Percentiles rank a stretch among this genome's conserved stretches.
Conservation (phyloP, 2,113 vertebrate species). For the Sterrhoptilus dennistouni region DNA sequence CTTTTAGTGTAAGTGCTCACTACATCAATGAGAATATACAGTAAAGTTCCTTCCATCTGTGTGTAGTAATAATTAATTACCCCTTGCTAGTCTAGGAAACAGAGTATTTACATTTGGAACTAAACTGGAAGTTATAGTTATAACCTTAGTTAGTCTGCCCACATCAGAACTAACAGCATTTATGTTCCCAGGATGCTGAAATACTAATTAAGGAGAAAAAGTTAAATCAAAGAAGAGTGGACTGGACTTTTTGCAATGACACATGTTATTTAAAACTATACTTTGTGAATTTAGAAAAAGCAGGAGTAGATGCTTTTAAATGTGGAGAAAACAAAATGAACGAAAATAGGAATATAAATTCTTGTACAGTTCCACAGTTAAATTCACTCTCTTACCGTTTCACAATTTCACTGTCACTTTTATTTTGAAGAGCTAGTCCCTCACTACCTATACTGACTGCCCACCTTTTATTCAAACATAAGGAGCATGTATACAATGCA, state of each 20-base stretch:
- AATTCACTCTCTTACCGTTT: background rate
- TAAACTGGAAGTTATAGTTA: background rate
- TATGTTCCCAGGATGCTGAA: background rate
- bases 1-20: background rate
- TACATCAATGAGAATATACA: background rate
- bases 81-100: background rate
- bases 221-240: background rate
- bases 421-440: background rate
- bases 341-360: background rate
- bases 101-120: background rate
- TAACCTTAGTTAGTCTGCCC: background rate
- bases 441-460: accelerated
- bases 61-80: background rate
- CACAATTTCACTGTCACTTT: background rate
- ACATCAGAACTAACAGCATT: background rate
- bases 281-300: background rate
- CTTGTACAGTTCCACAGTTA: background rate
- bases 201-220: background rate
- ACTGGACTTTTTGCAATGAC: background rate
- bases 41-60: background rate
- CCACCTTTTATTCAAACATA: background rate
- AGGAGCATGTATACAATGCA: background rate
- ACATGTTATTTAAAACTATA: background rate
- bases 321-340: background rate
- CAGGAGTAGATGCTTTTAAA: background rate